Base-by-base conservation (phyloP, 2,888 invertebrate species). In the Drosophila falleni region DNA sequence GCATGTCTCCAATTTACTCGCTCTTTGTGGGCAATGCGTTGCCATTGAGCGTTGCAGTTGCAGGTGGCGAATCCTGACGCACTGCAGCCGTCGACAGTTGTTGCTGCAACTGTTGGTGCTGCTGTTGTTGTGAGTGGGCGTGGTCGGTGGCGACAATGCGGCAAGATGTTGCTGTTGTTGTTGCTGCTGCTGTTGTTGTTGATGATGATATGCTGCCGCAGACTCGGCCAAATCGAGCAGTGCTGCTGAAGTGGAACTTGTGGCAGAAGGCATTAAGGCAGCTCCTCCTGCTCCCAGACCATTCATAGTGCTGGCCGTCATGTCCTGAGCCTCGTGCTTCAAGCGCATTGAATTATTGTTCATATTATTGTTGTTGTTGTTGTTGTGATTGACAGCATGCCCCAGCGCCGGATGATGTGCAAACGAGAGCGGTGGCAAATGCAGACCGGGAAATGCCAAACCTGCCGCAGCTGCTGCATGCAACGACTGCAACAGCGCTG, bases 401-500 rank as follows among this genome's bases (percentile, higher is more conserved):
- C 82, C 90, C 63, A 92, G 63, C 6, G 92, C 90, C 9, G 84
- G 83, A 65, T 91, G 91, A 76, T 92, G 92, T 71, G 92, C 92
- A 23, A 93, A 90, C 8, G 93, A 93, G 19, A 93, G 87, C 49
- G 93, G 92, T 74, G 93, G 91, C 90, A 94, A 88, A 87, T 94
- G 92, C 74, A 94, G 71, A 66, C 94, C 94, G 49, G 90, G 94
- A 91, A 85, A 94, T 66, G 81, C 93, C 84, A 90, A 90, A 1
- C 93, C 86, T 74, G 91, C 78, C 92, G 94, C 81, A 92, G 95
- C 92, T 92, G 93, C 90, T 91, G 93, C 81, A 81, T 96, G 96
- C 51, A 96, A 93, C 39, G 95, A 95, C 90, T 96, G 96, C 56
- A 96, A 92, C 26, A 97, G 93, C 0, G 98, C 98, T 1, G 98